Base-by-base conservation (phyloP, 2,888 invertebrate genomes). In the Oeneis ivallda region DNA sequence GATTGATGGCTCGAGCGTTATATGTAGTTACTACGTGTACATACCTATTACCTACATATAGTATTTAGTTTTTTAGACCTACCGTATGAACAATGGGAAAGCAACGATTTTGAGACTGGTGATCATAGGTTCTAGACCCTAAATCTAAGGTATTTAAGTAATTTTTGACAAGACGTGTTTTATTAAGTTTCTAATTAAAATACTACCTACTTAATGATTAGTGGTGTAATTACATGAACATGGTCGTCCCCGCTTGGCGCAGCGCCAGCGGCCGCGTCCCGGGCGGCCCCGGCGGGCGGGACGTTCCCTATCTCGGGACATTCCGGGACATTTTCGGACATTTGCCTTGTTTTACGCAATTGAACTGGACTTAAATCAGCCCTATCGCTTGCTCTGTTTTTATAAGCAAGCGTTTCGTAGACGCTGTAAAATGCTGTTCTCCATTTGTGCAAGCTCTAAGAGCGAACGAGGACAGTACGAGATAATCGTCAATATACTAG, bases 341-440 rank as follows among this genome's bases (percentile, higher is more conserved):
- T 52, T 52, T 8, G 50, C 50, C 8, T 52, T n/a, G 50, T n/a
- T 32, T 4, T 32, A 32, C 26, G 47, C 47, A 17, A 52, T 52
- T 32, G 13, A 52, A 52, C 32, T 52, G 50, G 32, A 13, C 50
- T 47, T 52, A 50, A 19, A 52, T 52, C 26, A 32, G 32, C 50
- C 26, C n/a, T 32, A 52, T 32, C 50, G 13, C 50, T 52, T 52
- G 26, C 50, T 10, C 17, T 17, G 47, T 17, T 47, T 17, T 47
- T 47, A 47, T 17, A 15, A 47, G 17, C 9, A n/a, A n/a, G n/a
- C n/a, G n/a, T n/a, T n/a, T n/a, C n/a, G n/a, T n/a, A n/a, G n/a
- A n/a, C n/a, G n/a, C n/a, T n/a, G n/a, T n/a, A n/a, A n/a, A n/a
- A n/a, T n/a, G 26, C 26, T 26, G 26, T 26, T 26, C 26, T 26